A percentile compares a stretch with the other conserved stretches of the same genome.
Conservation (phyloP, 2,113 vertebrate genomes). For the Urocynchramus pylzowi region DNA sequence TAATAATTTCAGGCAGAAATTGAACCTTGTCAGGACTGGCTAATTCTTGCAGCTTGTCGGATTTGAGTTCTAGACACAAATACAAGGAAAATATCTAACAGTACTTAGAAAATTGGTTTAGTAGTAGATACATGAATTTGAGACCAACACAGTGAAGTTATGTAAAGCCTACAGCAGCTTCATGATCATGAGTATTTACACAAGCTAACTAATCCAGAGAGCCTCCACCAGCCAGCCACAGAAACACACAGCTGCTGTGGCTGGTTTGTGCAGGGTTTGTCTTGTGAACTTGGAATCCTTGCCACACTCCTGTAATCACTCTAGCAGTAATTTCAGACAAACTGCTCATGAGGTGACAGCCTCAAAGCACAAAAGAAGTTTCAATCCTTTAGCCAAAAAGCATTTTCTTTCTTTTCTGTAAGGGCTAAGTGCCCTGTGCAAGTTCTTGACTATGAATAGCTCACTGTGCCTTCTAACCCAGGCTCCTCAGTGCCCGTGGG, state of each 20-base stretch:
- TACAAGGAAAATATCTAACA: neutral
- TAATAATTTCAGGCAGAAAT: neutral
- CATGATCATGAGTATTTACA: neutral
- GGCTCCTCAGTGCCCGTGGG: rapidly evolving
- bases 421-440: neutral
- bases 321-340: neutral
- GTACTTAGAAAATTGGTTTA: neutral
- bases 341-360: neutral
- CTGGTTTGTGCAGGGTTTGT: rapidly evolving
- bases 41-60: neutral
- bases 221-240: neutral
- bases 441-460: neutral
- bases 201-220: neutral
- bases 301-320: neutral
- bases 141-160: neutral
- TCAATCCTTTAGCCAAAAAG: neutral
- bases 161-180: neutral
- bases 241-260: neutral
- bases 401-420: neutral
- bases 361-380: neutral
- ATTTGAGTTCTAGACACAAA: neutral
- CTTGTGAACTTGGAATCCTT: neutral
- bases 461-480: neutral
- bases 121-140: neutral
- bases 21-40: neutral